Percentiles rank a stretch among this genome's conserved stretches.
Evolutionary conservation across 2,797 vertebrate genomes (phyloP).

Genomic region (Muscicapa comitata): DNA sequence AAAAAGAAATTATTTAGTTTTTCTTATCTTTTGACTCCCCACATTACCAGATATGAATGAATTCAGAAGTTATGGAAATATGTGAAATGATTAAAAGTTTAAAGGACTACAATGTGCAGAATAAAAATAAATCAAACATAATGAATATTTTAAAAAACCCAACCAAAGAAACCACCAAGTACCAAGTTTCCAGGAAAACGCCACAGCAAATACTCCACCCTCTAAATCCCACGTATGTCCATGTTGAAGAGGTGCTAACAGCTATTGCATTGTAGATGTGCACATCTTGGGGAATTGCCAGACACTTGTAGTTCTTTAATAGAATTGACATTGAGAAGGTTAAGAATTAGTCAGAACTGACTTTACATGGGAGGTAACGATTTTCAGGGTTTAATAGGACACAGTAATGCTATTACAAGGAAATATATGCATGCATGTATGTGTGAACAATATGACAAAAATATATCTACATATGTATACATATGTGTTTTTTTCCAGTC

Average conservation of each 20-base stretch:
- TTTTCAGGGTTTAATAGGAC: neutral
- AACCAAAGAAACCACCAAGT: neutral
- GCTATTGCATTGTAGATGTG: neutral
- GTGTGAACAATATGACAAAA: neutral
- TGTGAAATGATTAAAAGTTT: neutral
- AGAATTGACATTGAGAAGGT: neutral
- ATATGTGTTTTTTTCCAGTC: neutral
- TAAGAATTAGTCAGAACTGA: neutral
- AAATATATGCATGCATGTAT: neutral
- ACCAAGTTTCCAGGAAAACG: neutral
- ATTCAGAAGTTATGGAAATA: neutral
- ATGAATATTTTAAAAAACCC: neutral
- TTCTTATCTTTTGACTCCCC: neutral
- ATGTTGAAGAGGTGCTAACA: neutral
- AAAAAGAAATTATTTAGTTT: neutral
- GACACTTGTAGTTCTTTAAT: neutral
- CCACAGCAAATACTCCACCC: neutral
- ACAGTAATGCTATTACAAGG: neutral
- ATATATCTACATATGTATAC: neutral
- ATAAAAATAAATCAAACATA: neutral
- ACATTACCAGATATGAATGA: neutral
- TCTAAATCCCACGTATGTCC: neutral
- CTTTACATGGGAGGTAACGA: neutral
- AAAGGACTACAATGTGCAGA: neutral
- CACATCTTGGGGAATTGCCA: neutral